Conservation (phyloP, 2,113 vertebrate genomes). For the Poeciliopsis occidentalis region DNA sequence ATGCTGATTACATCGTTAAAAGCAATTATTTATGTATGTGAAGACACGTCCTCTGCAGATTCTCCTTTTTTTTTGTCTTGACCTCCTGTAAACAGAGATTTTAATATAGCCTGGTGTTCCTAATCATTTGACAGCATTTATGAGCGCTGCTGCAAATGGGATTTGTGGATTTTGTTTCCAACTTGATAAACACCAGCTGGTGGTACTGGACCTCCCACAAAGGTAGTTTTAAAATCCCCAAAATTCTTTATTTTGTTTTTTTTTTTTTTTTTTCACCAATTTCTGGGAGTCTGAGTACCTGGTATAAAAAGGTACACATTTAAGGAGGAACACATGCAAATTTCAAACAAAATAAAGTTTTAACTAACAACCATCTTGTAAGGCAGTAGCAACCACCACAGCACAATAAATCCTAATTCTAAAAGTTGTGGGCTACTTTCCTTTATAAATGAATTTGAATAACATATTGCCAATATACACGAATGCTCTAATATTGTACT, state of each 20-base stretch:
- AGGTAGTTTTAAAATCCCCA: not conserved
- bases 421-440: too few species aligned
- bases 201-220: not conserved
- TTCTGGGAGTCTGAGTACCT: not conserved
- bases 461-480: too few species aligned
- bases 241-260: too few species aligned
- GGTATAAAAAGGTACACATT: not conserved
- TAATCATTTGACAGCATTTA: not conserved
- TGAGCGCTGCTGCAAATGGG: not conserved
- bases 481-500: too few species aligned
- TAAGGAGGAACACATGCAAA: not conserved
- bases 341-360: not conserved
- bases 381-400: not conserved
- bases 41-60: too few species aligned
- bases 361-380: not conserved
- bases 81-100: too few species aligned
- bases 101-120: not conserved
- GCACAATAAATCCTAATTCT: not conserved
- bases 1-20: too few species aligned
- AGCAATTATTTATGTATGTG: too few species aligned
- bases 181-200: not conserved
- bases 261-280: not conserved
- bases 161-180: not conserved
- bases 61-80: too few species aligned
- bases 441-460: too few species aligned